Evolutionary conservation across 2,888 invertebrate species (phyloP).

Genomic region (Drosophila multiciliata): DNA sequence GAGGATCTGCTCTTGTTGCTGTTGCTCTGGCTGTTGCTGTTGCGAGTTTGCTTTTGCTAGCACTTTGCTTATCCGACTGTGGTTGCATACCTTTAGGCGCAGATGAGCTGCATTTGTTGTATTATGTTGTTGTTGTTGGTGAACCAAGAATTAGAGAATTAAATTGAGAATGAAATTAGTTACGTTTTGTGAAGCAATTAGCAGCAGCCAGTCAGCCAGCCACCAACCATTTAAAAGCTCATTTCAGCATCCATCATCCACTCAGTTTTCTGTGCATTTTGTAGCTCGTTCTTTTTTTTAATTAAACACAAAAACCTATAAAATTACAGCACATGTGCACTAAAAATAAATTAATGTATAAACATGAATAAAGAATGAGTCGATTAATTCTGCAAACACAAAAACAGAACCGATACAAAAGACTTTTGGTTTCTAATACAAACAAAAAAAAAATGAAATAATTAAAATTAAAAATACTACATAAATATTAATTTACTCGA

Average conservation of each 20-base stretch:
- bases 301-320: conserved; percentile 16
- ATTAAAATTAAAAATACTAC: not conserved
- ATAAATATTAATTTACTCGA: not conserved
- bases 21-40: conserved; percentile 55
- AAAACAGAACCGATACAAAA: not conserved
- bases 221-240: conserved; percentile 40
- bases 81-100: conserved; percentile 85
- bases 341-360: not conserved
- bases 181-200: conserved; percentile 18
- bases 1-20: conserved; percentile 17
- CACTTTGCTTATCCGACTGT: conserved; percentile 84
- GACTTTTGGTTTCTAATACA: not conserved
- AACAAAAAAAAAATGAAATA: not conserved
- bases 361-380: not conserved
- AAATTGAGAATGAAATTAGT: conserved; percentile 35
- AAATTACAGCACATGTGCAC: conserved; percentile 1
- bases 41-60: conserved; percentile 82
- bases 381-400: not conserved
- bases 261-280: not conserved
- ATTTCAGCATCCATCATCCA: conserved; percentile 24
- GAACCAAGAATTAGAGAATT: conserved; percentile 64
- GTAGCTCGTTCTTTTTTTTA: not conserved
- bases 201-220: conserved; percentile 20
- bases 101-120: conserved; percentile 77
- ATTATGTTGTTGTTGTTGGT: conserved; percentile 33